phyloP scores from a whole-genome alignment of 64 coral and sea anemone genomes.

The Pocillopora damicornis region DNA sequence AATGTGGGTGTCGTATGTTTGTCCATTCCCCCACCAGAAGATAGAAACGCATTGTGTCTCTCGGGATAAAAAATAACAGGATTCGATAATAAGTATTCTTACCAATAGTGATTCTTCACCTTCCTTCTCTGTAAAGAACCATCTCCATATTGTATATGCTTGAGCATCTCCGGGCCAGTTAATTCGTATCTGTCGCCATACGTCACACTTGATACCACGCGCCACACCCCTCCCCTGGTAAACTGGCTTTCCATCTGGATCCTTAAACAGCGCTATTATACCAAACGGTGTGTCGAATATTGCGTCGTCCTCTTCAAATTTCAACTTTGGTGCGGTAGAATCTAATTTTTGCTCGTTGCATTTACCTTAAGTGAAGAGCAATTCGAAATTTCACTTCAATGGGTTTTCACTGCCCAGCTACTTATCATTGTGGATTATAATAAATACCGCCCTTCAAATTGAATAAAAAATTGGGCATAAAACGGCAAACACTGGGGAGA shows the following conservation, averaged over 20 bases:
- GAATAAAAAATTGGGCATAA: too few species aligned
- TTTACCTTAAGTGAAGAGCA: not conserved
- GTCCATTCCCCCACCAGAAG: too few species aligned
- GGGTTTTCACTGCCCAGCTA: too few species aligned
- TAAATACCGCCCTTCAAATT: too few species aligned
- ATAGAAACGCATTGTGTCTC: too few species aligned
- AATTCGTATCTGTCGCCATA: conserved; percentile 5
- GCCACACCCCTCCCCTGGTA: conserved; percentile 2
- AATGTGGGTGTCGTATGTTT: too few species aligned
- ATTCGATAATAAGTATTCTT: not conserved
- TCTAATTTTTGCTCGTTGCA: not conserved
- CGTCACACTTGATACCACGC: conserved; percentile 17
- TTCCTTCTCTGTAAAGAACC: conserved; percentile 14
- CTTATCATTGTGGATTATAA: too few species aligned
- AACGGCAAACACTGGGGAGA: too few species aligned
- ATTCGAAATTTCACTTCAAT: not conserved
- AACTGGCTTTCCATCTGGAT: not conserved
- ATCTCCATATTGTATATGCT: conserved; percentile 8
- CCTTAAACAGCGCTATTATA: conserved; percentile 9
- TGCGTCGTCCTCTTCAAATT: not conserved
- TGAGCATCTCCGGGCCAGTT: not conserved
- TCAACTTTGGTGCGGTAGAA: not conserved
- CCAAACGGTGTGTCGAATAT: conserved; percentile 14
- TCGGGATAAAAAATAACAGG: too few species aligned
- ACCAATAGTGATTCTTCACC: not conserved